Base-by-base conservation (phyloP, 2,113 vertebrate species). In the Climacteris rufus region DNA sequence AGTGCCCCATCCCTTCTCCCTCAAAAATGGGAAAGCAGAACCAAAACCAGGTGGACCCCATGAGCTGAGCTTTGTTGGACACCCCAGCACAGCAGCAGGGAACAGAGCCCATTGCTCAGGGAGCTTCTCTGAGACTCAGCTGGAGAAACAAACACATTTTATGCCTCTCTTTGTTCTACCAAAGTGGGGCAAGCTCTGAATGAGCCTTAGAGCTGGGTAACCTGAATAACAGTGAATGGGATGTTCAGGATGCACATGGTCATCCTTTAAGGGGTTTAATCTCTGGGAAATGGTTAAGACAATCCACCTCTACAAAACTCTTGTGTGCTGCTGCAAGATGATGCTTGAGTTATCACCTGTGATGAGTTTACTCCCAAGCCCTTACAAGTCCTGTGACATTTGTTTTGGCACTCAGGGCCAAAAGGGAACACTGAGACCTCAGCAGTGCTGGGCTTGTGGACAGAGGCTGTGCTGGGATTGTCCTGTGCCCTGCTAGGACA, bases 1-100 rank as follows among this genome's bases (percentile, higher is more conserved):
- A 31, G 16, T 47, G 28, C 47, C 22, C 52, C 33, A 37, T 15
- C 63, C 37, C 35, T 53, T 27, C 17, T 63, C 54, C 45, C 11
- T 17, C 22, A 57, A 57, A 27, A 65, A 11, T 20, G 72, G 52
- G 35, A 44, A 85, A 61, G 64, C n/a, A 80, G 53, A 63, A 44
- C 8, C 0, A 4, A 47, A 60, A 24, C 0, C 57, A 78, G 61
- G 16, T 7, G 15, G 52, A 14, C 2, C 9, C 42, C 30, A 30
- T 0, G 8, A 59, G 53, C 66, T 44, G 57, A 88, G 83, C 27
- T n/a, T 15, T 18, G 6, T 3, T 1, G 0, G 9, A 40, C 35
- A 56, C 7, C 9, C 47, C 33, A 40, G 61, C 47, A 17, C 22
- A 2, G 5, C 44, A 64, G 68, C 15, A 57, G 23, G 57, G 40